Conservation (phyloP, 2,113 vertebrate genomes). For the Pyrgilauda ruficollis region DNA sequence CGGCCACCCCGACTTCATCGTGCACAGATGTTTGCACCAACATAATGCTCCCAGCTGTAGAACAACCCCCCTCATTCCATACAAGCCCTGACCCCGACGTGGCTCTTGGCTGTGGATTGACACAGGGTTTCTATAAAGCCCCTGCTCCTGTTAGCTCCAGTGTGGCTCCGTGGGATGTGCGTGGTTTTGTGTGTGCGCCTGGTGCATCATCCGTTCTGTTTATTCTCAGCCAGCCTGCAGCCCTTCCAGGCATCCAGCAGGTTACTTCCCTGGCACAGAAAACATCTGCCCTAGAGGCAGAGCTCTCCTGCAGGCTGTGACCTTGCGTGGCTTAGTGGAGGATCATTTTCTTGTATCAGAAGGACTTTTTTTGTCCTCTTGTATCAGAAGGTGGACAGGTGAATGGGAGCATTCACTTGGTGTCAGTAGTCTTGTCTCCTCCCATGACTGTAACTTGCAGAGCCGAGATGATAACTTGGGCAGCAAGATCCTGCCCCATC, state of each 20-base stretch:
- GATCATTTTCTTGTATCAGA: neutral
- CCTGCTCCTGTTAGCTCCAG: neutral
- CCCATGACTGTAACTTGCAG: neutral
- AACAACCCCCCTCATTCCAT: neutral
- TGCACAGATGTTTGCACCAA: neutral
- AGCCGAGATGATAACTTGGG: neutral
- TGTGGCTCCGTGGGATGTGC: rapidly evolving
- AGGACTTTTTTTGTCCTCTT: neutral
- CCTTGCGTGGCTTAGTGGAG: neutral
- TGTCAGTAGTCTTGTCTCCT: neutral
- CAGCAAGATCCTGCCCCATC: neutral
- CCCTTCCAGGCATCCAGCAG: neutral
- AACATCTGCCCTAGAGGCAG: neutral
- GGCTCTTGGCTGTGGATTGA: neutral
- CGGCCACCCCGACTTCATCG: neutral
- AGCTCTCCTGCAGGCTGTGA: neutral
- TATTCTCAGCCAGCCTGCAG: neutral
- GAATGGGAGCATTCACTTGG: neutral
- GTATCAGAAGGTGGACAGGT: neutral
- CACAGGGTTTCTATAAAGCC: neutral
- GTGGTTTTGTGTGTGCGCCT: rapidly evolving
- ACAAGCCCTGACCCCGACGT: rapidly evolving
- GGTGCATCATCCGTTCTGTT: rapidly evolving
- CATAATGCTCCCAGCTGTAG: neutral
- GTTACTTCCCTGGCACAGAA: neutral